A percentile compares a stretch with the other conserved stretches of the same genome.
These are phyloP conservation scores for Centropus unirufus DNA, from an alignment of 2,113 vertebrate species.

Conservation along the genomic window DNA sequence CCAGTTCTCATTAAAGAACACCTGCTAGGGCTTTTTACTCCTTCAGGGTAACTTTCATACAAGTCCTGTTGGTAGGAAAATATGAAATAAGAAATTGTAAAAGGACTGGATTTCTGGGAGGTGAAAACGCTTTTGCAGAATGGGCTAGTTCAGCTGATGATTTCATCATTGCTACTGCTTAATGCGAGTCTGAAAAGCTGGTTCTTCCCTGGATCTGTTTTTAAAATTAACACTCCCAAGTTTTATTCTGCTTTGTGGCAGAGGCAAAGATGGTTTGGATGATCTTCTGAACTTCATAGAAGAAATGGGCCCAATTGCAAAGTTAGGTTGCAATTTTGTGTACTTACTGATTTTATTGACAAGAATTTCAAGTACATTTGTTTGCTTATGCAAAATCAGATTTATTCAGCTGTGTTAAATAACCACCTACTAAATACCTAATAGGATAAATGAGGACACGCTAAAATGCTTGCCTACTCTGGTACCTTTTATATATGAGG, in stretches of 20 bases:
- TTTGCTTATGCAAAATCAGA: background rate
- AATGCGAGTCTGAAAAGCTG: background rate
- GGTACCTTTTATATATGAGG: background rate
- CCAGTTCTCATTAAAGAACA: constrained; percentile 26
- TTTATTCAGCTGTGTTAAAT: background rate
- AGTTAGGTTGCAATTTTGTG: background rate
- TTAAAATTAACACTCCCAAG: background rate
- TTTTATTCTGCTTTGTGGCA: background rate
- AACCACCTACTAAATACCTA: background rate
- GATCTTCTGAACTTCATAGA: background rate
- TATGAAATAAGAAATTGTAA: background rate
- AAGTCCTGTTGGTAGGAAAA: background rate
- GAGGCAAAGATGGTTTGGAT: background rate
- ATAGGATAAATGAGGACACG: background rate
- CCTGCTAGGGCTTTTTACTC: background rate
- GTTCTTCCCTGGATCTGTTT: background rate
- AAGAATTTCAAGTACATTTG: background rate
- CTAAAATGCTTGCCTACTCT: background rate
- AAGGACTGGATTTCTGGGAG: background rate
- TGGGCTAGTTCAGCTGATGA: background rate
- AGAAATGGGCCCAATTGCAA: background rate
- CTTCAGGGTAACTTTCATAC: background rate
- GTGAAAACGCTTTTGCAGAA: background rate
- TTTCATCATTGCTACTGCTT: background rate
- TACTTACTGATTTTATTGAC: background rate